phyloP scores from a whole-genome alignment of 2,888 invertebrate genomes.

The Cerastis rubricosa region DNA sequence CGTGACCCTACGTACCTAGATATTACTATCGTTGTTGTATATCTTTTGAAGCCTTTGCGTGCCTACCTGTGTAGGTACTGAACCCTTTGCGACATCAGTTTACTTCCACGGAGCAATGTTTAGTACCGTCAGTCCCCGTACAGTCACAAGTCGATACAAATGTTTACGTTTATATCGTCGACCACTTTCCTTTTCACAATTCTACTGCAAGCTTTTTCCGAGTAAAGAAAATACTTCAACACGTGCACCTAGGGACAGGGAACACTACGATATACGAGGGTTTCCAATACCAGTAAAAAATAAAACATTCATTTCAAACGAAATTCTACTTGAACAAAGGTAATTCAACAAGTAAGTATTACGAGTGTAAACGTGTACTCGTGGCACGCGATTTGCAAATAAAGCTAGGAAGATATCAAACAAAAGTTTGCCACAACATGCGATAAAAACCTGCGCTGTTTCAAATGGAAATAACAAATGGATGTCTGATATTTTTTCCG shows the following conservation, averaged over 20 bases:
- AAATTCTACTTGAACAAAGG: constrained; percentile 76
- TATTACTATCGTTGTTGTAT: constrained; percentile 32
- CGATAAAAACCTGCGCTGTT: constrained; percentile 84
- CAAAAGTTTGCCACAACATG: constrained; percentile 81
- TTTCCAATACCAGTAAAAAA: constrained; percentile 65
- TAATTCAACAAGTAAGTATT: constrained; percentile 86
- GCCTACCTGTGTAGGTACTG: constrained; percentile 18
- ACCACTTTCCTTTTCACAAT: constrained; percentile 56
- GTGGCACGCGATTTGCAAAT: constrained; percentile 89
- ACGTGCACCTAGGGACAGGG: constrained; percentile 58
- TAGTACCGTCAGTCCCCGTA: constrained; percentile 43
- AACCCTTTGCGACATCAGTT: constrained; percentile 42
- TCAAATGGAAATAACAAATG: constrained; percentile 85
- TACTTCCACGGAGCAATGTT: constrained; percentile 40
- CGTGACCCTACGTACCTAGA: constrained; percentile 32
- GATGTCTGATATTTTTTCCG: constrained; percentile 76
- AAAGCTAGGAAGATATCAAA: constrained; percentile 88
- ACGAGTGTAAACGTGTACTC: constrained; percentile 77
- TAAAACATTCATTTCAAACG: constrained; percentile 68
- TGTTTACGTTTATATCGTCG: constrained; percentile 52
- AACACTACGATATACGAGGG: constrained; percentile 62
- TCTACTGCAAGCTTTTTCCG: constrained; percentile 48
- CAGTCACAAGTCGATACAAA: constrained; percentile 57
- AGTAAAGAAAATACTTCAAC: constrained; percentile 52
- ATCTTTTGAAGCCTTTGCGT: constrained; percentile 39